Evolutionary conservation across 2,113 vertebrate genomes (phyloP), one percentile per base, ranked within the genome.

Genomic region (Alectura lathami): DNA sequence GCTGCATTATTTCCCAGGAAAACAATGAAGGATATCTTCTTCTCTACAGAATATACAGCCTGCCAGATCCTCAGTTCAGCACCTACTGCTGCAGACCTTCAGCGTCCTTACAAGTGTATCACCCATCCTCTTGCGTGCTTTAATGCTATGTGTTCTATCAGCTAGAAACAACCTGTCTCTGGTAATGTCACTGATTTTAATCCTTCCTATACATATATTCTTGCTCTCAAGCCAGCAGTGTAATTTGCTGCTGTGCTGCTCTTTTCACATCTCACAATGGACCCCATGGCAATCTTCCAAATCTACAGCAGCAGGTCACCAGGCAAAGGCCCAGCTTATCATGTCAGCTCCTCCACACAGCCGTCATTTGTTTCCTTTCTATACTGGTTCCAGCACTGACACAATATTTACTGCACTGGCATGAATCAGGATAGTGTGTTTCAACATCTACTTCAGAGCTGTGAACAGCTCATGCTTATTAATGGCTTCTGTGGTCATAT

Each of bases 321-420:
- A 83, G 70, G 53, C 64, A 54, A 62, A 88, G 54, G 53, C 47
- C 79, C 63, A 86, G 34, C 57, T 91, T 91, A 91, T 90, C 86
- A 63, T 24, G 29, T 86, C 85, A 74, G 89, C 92, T 93, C 84
- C 85, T 89, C 73, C 83, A 86, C 84, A 75, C 64, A 95, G 86
- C 83, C 83, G 62, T 59, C 86, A 73, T 72, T 93, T 87, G 70
- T 95, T 87, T 83, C 72, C 83, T 80, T 91, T 56, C 83, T 60
- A 17, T 47, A 79, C 43, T 87, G 34, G 34, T 79, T 91, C 34
- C 70, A 90, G 48, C 72, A 74, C 32, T 68, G 32, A 88, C 84
- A 88, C 36, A 88, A 8, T 45, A 56, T 88, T 77, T 82, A 62
- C 54, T 75, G 62, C 62, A 40, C 53, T 72, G n/a, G 17, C 42